Conservation (phyloP, 2,113 vertebrate genomes). For the Mus spicilegus region DNA sequence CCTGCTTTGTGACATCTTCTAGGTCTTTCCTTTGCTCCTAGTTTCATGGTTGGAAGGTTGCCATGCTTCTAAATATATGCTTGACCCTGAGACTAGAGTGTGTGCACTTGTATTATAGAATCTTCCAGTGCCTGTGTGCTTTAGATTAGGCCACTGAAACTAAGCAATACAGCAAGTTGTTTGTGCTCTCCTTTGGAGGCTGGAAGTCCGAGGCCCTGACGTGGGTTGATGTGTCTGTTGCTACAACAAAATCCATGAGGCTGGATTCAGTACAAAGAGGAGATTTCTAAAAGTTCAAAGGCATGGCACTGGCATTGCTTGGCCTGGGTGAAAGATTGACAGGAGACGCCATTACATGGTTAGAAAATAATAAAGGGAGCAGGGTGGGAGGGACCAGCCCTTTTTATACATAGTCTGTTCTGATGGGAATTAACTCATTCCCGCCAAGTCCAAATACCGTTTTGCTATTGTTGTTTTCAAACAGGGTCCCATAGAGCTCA, state of each 20-base stretch:
- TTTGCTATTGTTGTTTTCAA: background rate
- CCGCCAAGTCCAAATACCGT: background rate
- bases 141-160: accelerated
- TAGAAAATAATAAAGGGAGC: background rate
- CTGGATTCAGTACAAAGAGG: background rate
- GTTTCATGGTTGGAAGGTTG: background rate
- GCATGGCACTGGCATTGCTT: background rate
- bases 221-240: background rate
- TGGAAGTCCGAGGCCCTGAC: background rate
- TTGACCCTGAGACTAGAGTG: background rate
- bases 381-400: background rate
- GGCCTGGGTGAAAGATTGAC: background rate
- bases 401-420: background rate
- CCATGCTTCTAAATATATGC: background rate
- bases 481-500: background rate
- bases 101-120: too few species aligned
- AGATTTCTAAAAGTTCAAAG: background rate
- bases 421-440: background rate
- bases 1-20: background rate
- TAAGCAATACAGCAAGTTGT: too few species aligned
- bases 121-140: accelerated
- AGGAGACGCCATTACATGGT: background rate
- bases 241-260: background rate
- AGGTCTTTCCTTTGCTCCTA: too few species aligned
- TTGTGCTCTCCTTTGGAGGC: background rate